Evolutionary conservation across 2,888 invertebrate genomes (phyloP), one percentile per base, ranked within the genome.

Genomic region (Coleophora flavipennella): DNA sequence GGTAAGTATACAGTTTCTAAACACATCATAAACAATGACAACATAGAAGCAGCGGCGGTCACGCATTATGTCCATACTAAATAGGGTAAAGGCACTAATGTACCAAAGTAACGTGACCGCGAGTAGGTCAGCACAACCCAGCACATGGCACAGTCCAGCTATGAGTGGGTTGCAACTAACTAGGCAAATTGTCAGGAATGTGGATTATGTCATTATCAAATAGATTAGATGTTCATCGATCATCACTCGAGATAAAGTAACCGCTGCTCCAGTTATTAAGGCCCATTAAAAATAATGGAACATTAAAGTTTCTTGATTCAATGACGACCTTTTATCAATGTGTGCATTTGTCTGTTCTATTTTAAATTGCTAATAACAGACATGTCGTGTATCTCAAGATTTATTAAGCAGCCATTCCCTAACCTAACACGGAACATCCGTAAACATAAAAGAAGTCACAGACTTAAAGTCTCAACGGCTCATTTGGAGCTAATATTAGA

Each of bases 401-500:
- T 60, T 57, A 63, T 61, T 46, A 46, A 3, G 20, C 20, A 20
- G 20, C 20, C 20, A 20, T 20, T 41, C 41, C 33, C 38, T 39
- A n/a, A 39, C 36, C 40, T 51, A 59, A 57, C 53, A 50, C 42
- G 38, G 40, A 50, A 40, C 51, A 51, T 60, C 53, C 58, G 57
- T 46, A 26, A 33, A 42, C 55, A 49, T 58, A 56, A 63, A 61
- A 60, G 48, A 20, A 20, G 20, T 20, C 6, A 20, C n/a, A n/a
- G n/a, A n/a, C n/a, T n/a, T n/a, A n/a, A n/a, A n/a, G n/a, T n/a
- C n/a, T n/a, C n/a, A n/a, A n/a, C n/a, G n/a, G n/a, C n/a, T n/a
- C n/a, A n/a, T n/a, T n/a, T n/a, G n/a, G n/a, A 20, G 20, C 20
- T 4, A 20, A 20, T 20, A 4, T 20, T 20, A 20, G 20, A 20